Percentiles rank a stretch among this genome's conserved stretches.
Conservation (phyloP, 2,113 vertebrate genomes). For the Hypanus sabinus region DNA sequence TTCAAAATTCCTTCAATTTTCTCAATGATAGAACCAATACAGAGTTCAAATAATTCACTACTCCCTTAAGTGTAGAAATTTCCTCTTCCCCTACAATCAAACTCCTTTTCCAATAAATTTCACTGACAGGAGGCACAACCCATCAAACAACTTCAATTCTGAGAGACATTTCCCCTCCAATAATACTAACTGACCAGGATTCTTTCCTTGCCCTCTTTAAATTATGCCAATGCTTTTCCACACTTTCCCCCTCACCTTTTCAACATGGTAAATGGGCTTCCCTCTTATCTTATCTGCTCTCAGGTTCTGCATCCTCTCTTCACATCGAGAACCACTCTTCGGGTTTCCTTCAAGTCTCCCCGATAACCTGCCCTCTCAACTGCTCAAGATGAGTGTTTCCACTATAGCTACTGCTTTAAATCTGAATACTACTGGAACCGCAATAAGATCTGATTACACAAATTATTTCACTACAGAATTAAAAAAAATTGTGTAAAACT, state of each 20-base stretch:
- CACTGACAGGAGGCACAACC: background rate
- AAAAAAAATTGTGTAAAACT: background rate
- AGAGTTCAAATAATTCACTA: too few species aligned
- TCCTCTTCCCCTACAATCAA: too few species aligned
- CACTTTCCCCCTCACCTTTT: background rate
- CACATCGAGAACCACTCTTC: background rate
- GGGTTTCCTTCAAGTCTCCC: too few species aligned
- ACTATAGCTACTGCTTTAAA: background rate
- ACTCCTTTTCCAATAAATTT: background rate
- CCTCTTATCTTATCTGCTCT: background rate
- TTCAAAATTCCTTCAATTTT: too few species aligned
- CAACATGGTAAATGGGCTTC: background rate
- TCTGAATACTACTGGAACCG: background rate
- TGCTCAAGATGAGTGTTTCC: background rate
- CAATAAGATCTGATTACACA: constrained; percentile 18
- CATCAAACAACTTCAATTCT: background rate
- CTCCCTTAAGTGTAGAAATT: too few species aligned
- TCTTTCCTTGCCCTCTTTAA: background rate
- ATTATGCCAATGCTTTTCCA: background rate
- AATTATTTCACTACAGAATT: background rate
- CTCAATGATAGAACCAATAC: too few species aligned
- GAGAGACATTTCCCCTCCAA: background rate
- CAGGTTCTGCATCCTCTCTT: background rate
- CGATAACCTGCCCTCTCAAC: background rate
- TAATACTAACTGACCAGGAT: background rate